Evolutionary conservation across 2,113 vertebrate species (phyloP).

Genomic region (Myotis brandtii): DNA sequence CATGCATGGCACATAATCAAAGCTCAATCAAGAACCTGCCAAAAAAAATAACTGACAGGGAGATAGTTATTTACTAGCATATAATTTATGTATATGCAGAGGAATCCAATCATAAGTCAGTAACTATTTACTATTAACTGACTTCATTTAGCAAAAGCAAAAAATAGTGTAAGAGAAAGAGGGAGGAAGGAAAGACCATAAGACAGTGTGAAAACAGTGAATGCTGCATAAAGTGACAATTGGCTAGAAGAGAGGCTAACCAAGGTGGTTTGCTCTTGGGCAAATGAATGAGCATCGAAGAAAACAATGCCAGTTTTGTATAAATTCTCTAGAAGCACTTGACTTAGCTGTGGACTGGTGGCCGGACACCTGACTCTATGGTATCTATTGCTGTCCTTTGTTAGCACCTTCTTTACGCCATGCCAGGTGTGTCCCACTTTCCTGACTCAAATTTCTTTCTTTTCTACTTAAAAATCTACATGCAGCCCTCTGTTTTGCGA

Average conservation of each 20-base stretch:
- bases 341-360: background rate
- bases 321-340: background rate
- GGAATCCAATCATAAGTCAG: background rate
- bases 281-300: background rate
- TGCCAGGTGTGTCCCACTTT: background rate
- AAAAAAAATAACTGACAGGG: background rate
- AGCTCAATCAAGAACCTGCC: background rate
- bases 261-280: background rate
- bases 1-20: background rate
- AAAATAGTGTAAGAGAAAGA: background rate
- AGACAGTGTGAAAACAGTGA: background rate
- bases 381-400: no score
- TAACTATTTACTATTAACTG: background rate
- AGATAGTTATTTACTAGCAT: background rate
- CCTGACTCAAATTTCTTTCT: background rate
- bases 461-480: background rate
- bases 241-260: background rate
- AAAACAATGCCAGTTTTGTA: background rate
- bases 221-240: background rate
- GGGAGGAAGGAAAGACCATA: background rate
- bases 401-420: background rate
- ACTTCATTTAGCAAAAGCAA: constrained; percentile 10
- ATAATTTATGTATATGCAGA: background rate
- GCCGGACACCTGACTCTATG: background rate
- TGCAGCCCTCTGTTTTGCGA: background rate